Evolutionary conservation across 1,140 invertebrate genomes (phyloP), one percentile per base, ranked within the genome.

Genomic region (Anastatus disparis): DNA sequence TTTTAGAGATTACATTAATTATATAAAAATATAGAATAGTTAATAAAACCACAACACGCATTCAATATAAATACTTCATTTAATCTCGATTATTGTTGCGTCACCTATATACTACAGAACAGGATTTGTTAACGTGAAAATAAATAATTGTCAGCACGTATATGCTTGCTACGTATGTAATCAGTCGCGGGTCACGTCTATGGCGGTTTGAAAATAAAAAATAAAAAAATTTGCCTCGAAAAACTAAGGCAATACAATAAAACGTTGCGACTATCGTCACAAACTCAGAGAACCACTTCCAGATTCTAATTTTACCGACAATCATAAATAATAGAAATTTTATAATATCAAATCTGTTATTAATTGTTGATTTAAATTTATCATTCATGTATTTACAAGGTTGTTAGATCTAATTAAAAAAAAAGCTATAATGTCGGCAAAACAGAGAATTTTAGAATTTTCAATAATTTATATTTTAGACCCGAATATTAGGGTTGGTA

Each of bases 401-500:
- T 15, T 7, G n/a, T 10, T n/a, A 44, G 4, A 15, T 15, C 42
- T 44, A 13, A 44, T 10, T 44, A n/a, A 44, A 44, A n/a, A 3
- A n/a, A 15, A 15, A 44, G n/a, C n/a, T 44, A 10, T 44, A 4
- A 17, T 55, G 27, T 20, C 44, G 20, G 22, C 52, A 8, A 53
- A 64, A 40, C 20, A 27, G 22, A 8, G 9, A 8, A 13, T 24
- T 65, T 40, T 0, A 22, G 27, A 65, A 40, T 53, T 65, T 35
- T 20, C 20, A 17, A 6, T 40, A 31, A 7, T 55, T 20, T 55
- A 52, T 52, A 15, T 10, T 24, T 64, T 71, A 71, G 76, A 93
- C 86, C 75, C 90, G 88, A 62, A 94, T 82, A 74, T 91, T 90
- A 27, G 92, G 92, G 80, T 93, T 93, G 59, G 90, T 93, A 79